Evolutionary conservation across 2,888 invertebrate species (phyloP), one percentile per base, ranked within the genome.

Genomic region (Acronicta alni): DNA sequence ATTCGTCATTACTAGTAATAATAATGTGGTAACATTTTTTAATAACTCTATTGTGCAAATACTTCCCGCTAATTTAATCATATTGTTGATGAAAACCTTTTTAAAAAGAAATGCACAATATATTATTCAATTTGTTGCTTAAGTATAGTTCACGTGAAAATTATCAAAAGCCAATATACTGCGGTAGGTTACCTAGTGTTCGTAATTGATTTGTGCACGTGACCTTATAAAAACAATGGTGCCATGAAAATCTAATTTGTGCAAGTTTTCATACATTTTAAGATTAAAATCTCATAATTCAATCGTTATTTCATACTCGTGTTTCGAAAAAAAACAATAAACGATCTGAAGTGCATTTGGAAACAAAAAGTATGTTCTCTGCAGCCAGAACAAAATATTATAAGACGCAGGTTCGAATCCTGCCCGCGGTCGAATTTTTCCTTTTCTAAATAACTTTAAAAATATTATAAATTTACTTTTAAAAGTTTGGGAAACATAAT

Each of bases 181-280:
- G 41, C 17, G 17, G 12, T 43, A 47, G 15, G 41, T 45, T 56
- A 17, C 10, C 5, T 10, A 14, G 14, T n/a, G 42, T 64, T 54
- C 9, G 42, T 64, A 58, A 67, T 67, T 15, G 59, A 59, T 69
- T 64, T 59, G 32, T 16, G 32, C 70, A 59, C 67, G 70, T 65
- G 67, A 38, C 18, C 20, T 32, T 12, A 23, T 32, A 26, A 58
- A 64, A 69, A 48, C 39, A 69, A 54, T 48, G 32, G 46, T 18
- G 18, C 43, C 54, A 55, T 59, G 59, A 42, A 58, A 69, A 59
- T 63, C 38, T 51, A 64, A 63, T 67, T 58, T 51, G 51, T 35
- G 38, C 23, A n/a, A 35, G 35, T n/a, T 35, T 35, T 35, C 35
- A 35, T 35, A 35, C 6, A 35, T 35, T 35, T 35, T n/a, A n/a